Base-by-base conservation (phyloP, 2,888 invertebrate species). In the Epinotia brunnichana region DNA sequence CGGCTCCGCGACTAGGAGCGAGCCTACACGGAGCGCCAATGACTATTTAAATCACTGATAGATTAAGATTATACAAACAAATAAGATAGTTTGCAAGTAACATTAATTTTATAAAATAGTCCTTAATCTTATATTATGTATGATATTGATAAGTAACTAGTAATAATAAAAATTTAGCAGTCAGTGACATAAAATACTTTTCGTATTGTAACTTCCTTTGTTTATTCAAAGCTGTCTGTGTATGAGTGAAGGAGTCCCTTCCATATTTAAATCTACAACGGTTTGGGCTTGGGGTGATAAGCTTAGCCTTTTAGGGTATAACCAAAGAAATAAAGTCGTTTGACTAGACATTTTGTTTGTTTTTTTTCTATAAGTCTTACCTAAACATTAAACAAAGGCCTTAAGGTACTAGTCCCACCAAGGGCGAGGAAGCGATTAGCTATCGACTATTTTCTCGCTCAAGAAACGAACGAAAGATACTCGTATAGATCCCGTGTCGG, bases 281-380 rank as follows among this genome's bases (percentile, higher is more conserved):
- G 57, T 69, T 60, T 70, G 74, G 71, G 74, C 67, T 70, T 71
- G 70, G 56, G 72, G 59, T 68, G 67, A 75, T 76, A 69, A 67
- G 77, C 61, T 74, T 74, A 72, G 74, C 72, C 44, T 80, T 78
- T 81, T 81, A 80, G 79, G 77, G 84, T 87, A 83, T 85, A 88
- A 83, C 88, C 90, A 90, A 90, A 90, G 87, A 87, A 88, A 88
- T 87, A 88, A 89, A 85, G 79, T 81, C 81, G 80, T 86, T 84
- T 84, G 81, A 85, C 85, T 83, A 82, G 77, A 79, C 35, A 75
- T 61, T 73, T 77, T n/a, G n/a, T n/a, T 76, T 44, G 75, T 78
- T 75, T 74, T 61, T 7, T 21, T 41, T 15, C 51, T 56, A 24
- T 24, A 35, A 35, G 9, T 29, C 29, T 29, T 29, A 29, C 2